Conservation (phyloP, 2,113 vertebrate species). For the Eptesicus fuscus region DNA sequence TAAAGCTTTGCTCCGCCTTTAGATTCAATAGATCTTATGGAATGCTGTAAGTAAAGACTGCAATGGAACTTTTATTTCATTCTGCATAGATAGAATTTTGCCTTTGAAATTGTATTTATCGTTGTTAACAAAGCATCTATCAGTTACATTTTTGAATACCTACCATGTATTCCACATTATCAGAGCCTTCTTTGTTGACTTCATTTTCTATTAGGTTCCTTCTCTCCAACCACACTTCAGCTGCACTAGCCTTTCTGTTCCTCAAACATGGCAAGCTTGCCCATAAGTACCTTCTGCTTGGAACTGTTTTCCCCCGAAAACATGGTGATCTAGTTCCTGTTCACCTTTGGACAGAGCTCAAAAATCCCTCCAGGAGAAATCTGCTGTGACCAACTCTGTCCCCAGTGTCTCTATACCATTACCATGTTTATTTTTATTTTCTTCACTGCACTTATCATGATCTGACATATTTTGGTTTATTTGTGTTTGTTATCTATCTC, state of each 20-base stretch:
- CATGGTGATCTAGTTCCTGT: neutral
- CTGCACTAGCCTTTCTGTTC: no score
- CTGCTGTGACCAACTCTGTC: neutral
- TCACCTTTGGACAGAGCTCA: neutral
- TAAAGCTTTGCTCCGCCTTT: neutral
- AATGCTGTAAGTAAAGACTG: neutral
- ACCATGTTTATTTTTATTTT: neutral
- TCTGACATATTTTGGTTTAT: neutral
- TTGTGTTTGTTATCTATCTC: neutral
- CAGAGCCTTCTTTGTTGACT: neutral
- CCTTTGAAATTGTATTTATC: neutral
- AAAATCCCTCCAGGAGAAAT: neutral
- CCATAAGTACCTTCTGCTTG: neutral
- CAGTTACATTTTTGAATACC: neutral
- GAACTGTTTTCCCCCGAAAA: rapidly evolving
- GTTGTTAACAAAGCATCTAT: neutral
- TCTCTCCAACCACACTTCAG: no score
- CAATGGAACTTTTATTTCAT: neutral
- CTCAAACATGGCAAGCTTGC: neutral
- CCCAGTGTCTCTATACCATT: neutral
- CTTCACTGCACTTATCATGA: neutral
- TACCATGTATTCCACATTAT: neutral
- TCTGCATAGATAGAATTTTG: neutral
- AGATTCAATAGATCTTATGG: neutral
- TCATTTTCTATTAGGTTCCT: neutral